Evolutionary conservation across 2,797 vertebrate genomes (phyloP).

Genomic region (Gymnoscopelus microlampas): DNA sequence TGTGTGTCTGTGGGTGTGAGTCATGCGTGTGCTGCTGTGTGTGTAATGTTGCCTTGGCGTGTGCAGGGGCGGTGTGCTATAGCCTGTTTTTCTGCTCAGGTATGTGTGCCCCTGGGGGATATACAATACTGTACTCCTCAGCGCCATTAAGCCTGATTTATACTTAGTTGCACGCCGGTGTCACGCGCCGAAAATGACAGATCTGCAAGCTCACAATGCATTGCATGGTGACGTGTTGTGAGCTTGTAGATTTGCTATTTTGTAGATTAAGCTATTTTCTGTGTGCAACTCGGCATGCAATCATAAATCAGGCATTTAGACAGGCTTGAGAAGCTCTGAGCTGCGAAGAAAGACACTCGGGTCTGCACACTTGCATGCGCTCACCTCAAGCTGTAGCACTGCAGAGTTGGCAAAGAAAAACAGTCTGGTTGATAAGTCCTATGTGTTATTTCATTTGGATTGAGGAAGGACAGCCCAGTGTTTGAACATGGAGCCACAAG

Average conservation of each 20-base stretch:
- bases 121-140: constrained; percentile 68
- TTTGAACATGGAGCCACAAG: too few relatives aligned
- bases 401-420: neutral
- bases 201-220: too few relatives aligned
- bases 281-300: too few relatives aligned
- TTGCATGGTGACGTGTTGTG: neutral
- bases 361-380: constrained; percentile 12
- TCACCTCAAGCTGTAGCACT: constrained; percentile 14
- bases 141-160: constrained; percentile 41
- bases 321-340: constrained; percentile 38
- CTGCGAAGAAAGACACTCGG: constrained; percentile 45
- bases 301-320: constrained; percentile 15
- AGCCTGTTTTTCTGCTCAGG: constrained; percentile 82
- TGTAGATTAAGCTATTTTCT: neutral
- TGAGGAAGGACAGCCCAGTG: too few relatives aligned
- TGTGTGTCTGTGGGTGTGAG: constrained; percentile 58
- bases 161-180: too few relatives aligned
- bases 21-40: constrained; percentile 73
- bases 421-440: too few relatives aligned
- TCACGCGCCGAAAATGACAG: too few relatives aligned
- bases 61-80: constrained; percentile 74
- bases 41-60: constrained; percentile 69
- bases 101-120: constrained; percentile 83
- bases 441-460: too few relatives aligned
- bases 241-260: too few relatives aligned